Evolutionary conservation across 2,888 invertebrate species (phyloP).

Genomic region (Scaptomyza polygonia): DNA sequence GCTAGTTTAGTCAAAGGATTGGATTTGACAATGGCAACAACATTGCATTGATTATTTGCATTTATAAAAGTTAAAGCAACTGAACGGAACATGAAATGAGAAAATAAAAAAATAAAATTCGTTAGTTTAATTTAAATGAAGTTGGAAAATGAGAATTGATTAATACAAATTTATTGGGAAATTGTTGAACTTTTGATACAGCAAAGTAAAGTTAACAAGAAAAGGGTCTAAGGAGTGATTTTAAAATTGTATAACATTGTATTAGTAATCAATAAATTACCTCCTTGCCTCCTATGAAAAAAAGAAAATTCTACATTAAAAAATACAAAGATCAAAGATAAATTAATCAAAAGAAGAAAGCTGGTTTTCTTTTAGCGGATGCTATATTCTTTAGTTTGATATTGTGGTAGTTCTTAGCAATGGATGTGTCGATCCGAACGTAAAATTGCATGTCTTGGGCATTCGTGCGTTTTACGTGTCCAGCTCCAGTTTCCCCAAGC

Average conservation of each 20-base stretch:
- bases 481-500: background rate
- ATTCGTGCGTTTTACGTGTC: background rate
- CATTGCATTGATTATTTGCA: constrained; percentile 63
- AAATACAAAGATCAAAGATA: background rate
- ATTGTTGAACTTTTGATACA: background rate
- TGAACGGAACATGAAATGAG: constrained; percentile 9
- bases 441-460: background rate
- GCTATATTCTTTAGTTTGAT: too few relatives aligned
- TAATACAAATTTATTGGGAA: background rate
- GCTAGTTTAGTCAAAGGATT: constrained; percentile 3
- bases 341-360: background rate
- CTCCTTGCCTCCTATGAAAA: too few relatives aligned
- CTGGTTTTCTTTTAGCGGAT: too few relatives aligned
- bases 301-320: too few relatives aligned
- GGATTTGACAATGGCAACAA: constrained; percentile 50
- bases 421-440: background rate
- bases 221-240: too few relatives aligned
- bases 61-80: constrained; percentile 51
- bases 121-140: background rate
- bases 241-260: too few relatives aligned
- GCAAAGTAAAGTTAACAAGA: background rate
- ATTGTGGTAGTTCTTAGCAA: background rate
- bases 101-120: constrained; percentile 7
- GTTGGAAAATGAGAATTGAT: background rate
- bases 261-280: too few relatives aligned